Conservation (phyloP, 1,140 invertebrate species). For the Cylas formicarius region DNA sequence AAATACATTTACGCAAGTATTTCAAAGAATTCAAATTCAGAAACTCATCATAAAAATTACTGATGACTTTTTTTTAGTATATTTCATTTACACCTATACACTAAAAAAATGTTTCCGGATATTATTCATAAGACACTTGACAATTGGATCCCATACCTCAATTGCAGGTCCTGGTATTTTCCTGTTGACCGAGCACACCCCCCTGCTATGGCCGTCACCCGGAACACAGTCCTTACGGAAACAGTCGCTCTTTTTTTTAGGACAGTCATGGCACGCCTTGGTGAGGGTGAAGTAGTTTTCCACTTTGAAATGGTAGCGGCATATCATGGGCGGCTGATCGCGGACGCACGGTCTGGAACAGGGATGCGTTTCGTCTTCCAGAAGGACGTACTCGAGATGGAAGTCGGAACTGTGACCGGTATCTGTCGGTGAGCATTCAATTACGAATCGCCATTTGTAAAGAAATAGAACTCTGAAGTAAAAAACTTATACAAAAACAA, state of each 20-base stretch:
- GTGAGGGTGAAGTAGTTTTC: slow-evolving; percentile 79
- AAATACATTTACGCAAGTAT: too few species aligned
- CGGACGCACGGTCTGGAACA: slow-evolving; percentile 50
- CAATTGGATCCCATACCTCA: slow-evolving; percentile 56
- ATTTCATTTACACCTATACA: too few species aligned
- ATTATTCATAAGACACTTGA: too few species aligned
- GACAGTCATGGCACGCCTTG: slow-evolving; percentile 82
- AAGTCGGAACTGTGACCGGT: neutral
- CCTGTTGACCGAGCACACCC: slow-evolving; percentile 73
- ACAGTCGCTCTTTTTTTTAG: slow-evolving; percentile 68
- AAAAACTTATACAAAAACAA: too few species aligned
- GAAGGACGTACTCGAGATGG: slow-evolving; percentile 27
- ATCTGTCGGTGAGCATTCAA: too few species aligned
- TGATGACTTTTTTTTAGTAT: too few species aligned
- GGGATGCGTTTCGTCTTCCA: slow-evolving; percentile 35
- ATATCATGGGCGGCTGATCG: slow-evolving; percentile 53
- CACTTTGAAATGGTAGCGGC: slow-evolving; percentile 61
- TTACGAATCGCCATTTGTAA: too few species aligned
- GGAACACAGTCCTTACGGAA: slow-evolving; percentile 69
- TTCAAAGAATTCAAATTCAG: too few species aligned
- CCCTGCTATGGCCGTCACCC: slow-evolving; percentile 67
- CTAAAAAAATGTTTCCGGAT: too few species aligned
- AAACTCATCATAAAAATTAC: too few species aligned
- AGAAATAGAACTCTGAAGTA: too few species aligned
- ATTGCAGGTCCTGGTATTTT: slow-evolving; percentile 80